Evolutionary conservation across 2,888 invertebrate species (phyloP).

Genomic region (Caenorhabditis parvicauda): DNA sequence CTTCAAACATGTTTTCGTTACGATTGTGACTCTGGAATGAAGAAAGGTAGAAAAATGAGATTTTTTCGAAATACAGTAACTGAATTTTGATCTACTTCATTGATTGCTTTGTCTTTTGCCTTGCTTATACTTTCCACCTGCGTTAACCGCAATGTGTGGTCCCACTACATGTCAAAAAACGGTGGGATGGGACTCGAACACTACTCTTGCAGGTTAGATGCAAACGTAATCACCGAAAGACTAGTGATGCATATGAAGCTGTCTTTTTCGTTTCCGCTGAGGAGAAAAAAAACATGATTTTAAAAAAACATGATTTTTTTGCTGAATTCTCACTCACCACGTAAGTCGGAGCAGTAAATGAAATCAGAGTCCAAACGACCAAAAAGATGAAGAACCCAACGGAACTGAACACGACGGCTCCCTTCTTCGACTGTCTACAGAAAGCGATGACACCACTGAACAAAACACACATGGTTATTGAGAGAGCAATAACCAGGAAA

Average conservation of each 20-base stretch:
- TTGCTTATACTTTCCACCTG: no score
- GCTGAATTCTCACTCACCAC: constrained; percentile 34
- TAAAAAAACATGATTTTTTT: background rate
- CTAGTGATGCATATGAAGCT: background rate
- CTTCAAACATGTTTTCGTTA: no score
- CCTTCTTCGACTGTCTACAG: constrained; percentile 57
- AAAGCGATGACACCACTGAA: constrained; percentile 59
- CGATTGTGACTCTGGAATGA: no score
- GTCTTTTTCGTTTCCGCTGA: background rate
- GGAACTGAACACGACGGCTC: constrained; percentile 57
- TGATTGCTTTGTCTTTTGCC: no score
- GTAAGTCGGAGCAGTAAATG: constrained; percentile 47
- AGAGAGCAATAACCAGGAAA: constrained; percentile 45
- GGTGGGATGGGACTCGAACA: no score
- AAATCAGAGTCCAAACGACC: constrained; percentile 51
- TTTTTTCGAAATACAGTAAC: no score
- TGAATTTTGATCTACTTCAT: no score
- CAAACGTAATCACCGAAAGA: no score
- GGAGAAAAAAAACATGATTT: background rate
- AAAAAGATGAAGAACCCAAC: constrained; percentile 59
- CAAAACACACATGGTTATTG: constrained; percentile 54
- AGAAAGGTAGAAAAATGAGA: no score
- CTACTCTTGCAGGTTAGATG: no score
- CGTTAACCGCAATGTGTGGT: no score
- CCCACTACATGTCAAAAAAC: no score